Base-by-base conservation (phyloP, 2,888 invertebrate species). In the Pristionchus mayeri region DNA sequence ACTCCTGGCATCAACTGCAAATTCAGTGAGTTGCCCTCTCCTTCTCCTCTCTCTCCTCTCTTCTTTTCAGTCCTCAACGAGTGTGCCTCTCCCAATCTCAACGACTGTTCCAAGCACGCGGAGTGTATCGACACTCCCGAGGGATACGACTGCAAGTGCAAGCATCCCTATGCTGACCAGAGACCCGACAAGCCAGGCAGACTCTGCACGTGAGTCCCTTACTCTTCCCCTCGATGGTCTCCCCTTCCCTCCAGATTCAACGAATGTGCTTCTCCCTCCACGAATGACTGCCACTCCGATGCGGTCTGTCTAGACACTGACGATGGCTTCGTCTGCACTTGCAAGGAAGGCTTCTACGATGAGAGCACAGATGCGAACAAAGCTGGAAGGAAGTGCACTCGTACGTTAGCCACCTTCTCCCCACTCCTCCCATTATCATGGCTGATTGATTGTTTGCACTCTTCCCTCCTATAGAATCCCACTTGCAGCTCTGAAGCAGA, bases 291-390 rank as follows among this genome's bases (percentile, higher is more conserved):
- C 85, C 87, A 88, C 80, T 84, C 85, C 84, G 85, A 91, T 71
- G 93, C 93, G 30, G 85, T 88, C 18, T 93, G 93, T 86, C 89
- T 91, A 48, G 92, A 93, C 85, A 88, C 90, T n/a, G 90, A 90
- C 48, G 92, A 92, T 34, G 90, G 90, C 57, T 83, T 37, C 83
- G 63, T 63, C 16, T 88, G 88, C 85, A 86, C 87, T 71, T 91
- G 91, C 85, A 88, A 88, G 76, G 87, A 86, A 34, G 91, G 91
- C 30, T 92, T 88, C 89, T 89, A 86, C 84, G 92, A 92, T 85
- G 88, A 89, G 54, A 87, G 88, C 50, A 85, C 87, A 7, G 91
- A 90, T 83, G 87, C 89, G 3, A 84, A 83, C 48, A 85, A 86
- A 84, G 87, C 91, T 18, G 92, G 92, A 85, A 85, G 91, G 60